Evolutionary conservation across 2,888 invertebrate genomes (phyloP), one percentile per base, ranked within the genome.

Genomic region (Ochropacha duplaris): DNA sequence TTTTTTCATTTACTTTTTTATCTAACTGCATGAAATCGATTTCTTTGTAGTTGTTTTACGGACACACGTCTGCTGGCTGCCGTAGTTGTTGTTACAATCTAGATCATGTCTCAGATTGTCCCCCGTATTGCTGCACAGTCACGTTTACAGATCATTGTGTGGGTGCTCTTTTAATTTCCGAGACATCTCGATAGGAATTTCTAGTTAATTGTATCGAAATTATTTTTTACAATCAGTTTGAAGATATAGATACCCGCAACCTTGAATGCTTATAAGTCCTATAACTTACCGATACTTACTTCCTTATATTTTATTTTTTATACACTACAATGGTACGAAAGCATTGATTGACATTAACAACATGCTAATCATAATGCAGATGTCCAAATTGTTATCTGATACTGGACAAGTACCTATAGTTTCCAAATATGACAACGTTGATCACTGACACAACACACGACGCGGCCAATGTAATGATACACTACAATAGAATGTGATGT

Each of bases 91-190:
- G 84, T 84, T 83, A 81, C 79, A 85, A 90, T 91, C 89, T 88
- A 90, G 92, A 91, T 92, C 84, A 85, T 82, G 86, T 87, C 85
- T 87, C 62, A 88, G 92, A 92, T 92, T 89, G 88, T 87, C 88
- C 79, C 76, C 79, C 73, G 78, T 77, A 79, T 84, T 82, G 82
- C 78, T 84, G 88, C 88, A 78, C 65, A 86, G 91, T 92, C 92
- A 92, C 84, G 88, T 78, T 86, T 76, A 76, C 69, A 69, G 74
- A 76, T 82, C 82, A 84, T 86, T 89, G 87, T 90, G 72, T 83
- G 75, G 80, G 80, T 78, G 83, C 83, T 84, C 79, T 79, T 82
- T 79, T 84, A 84, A 86, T 87, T 85, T 85, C 74, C 66, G 72
- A 84, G 83, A 84, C 83, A 81, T 86, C 81, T 81, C 74, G 80